Conservation (phyloP, 2,888 invertebrate species). For the Hydropsyche betteni region DNA sequence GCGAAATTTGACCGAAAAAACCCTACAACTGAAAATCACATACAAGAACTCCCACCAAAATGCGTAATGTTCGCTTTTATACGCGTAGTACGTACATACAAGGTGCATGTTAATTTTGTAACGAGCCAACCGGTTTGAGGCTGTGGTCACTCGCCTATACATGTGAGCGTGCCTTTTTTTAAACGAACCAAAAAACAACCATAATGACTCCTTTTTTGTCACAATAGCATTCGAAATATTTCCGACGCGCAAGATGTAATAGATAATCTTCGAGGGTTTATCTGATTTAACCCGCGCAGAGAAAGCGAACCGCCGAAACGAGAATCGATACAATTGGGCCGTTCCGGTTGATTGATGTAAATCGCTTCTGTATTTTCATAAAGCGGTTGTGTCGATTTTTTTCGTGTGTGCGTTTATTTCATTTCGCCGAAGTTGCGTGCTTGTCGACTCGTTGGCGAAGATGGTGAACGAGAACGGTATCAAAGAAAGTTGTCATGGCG, state of each 20-base stretch:
- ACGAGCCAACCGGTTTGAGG: conserved; percentile 9
- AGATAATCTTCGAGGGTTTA: too few species aligned
- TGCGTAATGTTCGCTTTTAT: conserved; percentile 9
- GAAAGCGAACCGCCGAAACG: conserved; percentile 1
- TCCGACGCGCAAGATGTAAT: too few species aligned
- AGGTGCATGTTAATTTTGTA: conserved; percentile 18
- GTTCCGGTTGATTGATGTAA: conserved; percentile 19
- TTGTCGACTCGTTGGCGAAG: not conserved
- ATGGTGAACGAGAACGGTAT: conserved; percentile 3
- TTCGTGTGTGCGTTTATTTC: not conserved
- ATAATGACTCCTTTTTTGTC: too few species aligned
- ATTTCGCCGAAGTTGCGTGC: not conserved
- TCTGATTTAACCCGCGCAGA: not conserved
- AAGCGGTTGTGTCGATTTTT: not conserved
- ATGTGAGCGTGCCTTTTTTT: too few species aligned
- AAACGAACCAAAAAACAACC: too few species aligned
- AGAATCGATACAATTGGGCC: not conserved
- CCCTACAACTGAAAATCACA: too few species aligned
- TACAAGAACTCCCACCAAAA: not conserved
- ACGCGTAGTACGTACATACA: not conserved
- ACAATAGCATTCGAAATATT: too few species aligned
- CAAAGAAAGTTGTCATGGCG: conserved; percentile 38
- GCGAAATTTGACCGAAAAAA: too few species aligned
- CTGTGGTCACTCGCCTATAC: too few species aligned
- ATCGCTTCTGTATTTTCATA: conserved; percentile 22